Conservation (phyloP, 2,113 vertebrate genomes). For the Phycodurus eques region DNA sequence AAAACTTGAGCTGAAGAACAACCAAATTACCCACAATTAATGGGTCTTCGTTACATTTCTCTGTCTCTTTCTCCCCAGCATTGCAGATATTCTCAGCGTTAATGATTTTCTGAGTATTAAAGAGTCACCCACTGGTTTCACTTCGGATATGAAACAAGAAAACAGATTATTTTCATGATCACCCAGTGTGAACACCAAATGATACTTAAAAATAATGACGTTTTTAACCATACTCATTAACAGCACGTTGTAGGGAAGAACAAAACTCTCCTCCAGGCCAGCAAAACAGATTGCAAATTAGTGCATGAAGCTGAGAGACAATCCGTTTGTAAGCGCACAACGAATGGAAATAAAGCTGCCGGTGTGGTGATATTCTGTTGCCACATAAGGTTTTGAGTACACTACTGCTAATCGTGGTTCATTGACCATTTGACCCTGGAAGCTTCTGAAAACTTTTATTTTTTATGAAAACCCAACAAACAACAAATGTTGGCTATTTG, state of each 20-base stretch:
- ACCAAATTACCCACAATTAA: constrained; percentile 80
- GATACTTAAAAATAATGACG: constrained; percentile 83
- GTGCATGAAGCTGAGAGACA: constrained; percentile 70
- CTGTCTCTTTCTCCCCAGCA: constrained; percentile 17
- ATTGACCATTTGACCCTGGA: constrained; percentile 39
- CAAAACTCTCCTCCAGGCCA: constrained; percentile 73
- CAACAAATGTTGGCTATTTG: constrained; percentile 29
- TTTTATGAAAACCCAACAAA: constrained; percentile 9
- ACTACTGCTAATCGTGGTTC: constrained; percentile 16
- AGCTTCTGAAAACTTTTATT: constrained; percentile 32
- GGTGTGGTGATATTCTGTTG: constrained; percentile 43
- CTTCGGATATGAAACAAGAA: constrained; percentile 78
- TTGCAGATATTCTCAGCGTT: constrained; percentile 65
- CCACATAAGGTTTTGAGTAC: constrained; percentile 34
- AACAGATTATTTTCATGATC: constrained; percentile 80
- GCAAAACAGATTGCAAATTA: constrained; percentile 78
- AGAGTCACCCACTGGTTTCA: constrained; percentile 75
- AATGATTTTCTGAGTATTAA: constrained; percentile 78
- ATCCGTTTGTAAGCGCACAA: constrained; percentile 55
- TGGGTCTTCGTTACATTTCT: constrained; percentile 71
- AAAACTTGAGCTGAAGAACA: constrained; percentile 79
- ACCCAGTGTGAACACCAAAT: constrained; percentile 78
- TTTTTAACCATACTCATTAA: constrained; percentile 81
- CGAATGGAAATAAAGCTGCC: constrained; percentile 57
- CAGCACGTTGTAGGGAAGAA: constrained; percentile 68